A percentile compares a stretch with the other conserved stretches of the same genome.
Evolutionary conservation across 2,888 invertebrate genomes (phyloP).

Genomic region (Sympetrum striolatum): DNA sequence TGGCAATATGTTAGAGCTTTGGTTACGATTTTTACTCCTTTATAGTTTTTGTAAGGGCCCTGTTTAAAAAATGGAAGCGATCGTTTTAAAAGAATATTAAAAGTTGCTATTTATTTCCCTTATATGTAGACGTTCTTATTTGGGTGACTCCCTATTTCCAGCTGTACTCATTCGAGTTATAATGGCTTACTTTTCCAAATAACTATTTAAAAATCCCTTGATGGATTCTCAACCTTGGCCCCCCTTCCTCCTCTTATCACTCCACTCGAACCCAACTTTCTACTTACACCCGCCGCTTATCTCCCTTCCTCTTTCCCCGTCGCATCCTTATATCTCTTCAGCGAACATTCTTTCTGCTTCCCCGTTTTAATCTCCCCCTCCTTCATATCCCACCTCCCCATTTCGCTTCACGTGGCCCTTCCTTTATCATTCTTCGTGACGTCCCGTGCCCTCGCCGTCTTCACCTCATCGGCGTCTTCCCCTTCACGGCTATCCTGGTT

Average conservation of each 20-base stretch:
- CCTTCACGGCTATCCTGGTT: background rate
- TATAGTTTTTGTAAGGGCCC: too few species aligned
- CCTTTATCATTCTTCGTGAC: background rate
- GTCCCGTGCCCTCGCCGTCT: background rate
- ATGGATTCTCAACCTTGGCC: background rate
- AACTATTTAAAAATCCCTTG: background rate
- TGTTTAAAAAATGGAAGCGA: too few species aligned
- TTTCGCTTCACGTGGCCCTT: background rate
- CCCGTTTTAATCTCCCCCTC: background rate
- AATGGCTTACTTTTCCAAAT: background rate
- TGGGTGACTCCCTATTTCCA: too few species aligned
- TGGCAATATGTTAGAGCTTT: too few species aligned
- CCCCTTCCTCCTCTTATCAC: background rate
- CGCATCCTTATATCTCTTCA: background rate
- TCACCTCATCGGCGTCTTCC: background rate
- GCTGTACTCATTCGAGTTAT: too few species aligned
- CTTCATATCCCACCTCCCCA: background rate
- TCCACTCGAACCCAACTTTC: constrained; percentile 28
- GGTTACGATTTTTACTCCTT: too few species aligned
- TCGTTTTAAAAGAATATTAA: too few species aligned
- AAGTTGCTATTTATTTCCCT: too few species aligned
- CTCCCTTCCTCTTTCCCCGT: background rate
- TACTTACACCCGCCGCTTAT: constrained; percentile 29
- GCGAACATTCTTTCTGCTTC: background rate
- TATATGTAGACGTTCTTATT: too few species aligned